Conservation (phyloP, 2,113 vertebrate species). For the Galemys pyrenaicus region DNA sequence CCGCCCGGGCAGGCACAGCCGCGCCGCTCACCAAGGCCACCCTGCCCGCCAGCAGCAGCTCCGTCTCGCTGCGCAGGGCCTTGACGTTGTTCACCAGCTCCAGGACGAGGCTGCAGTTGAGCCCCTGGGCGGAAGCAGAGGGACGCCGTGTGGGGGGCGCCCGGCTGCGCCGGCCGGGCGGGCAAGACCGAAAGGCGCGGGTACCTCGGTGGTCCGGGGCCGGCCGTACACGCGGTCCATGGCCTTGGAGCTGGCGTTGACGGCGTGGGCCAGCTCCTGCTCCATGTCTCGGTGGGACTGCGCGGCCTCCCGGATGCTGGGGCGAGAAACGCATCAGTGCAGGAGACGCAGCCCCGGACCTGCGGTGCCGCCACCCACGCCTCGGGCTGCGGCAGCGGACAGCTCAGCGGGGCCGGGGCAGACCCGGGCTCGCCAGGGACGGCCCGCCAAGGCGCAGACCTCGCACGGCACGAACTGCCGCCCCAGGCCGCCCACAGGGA, state of each 20-base stretch:
- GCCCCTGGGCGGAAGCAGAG: constrained; percentile 84
- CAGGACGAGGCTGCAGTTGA: constrained; percentile 91
- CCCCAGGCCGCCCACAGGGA: no score
- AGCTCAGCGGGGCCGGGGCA: no score
- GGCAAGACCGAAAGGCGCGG: not conserved
- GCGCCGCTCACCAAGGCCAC: constrained; percentile 92
- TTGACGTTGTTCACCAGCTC: constrained; percentile 95
- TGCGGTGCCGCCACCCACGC: no score
- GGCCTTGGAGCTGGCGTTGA: constrained; percentile 97
- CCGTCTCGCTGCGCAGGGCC: constrained; percentile 95
- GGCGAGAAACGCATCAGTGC: not conserved
- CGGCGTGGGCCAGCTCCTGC: constrained; percentile 97
- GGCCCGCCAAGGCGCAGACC: no score
- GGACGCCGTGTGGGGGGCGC: not conserved
- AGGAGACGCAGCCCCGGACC: not conserved
- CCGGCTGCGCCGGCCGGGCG: not conserved
- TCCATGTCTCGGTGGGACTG: constrained; percentile 94
- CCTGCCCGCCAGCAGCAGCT: constrained; percentile 93
- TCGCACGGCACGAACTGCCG: no score
- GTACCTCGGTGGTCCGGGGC: constrained; percentile 91
- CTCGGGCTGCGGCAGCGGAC: no score
- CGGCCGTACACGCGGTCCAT: constrained; percentile 96
- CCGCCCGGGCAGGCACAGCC: not conserved
- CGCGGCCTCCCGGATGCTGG: constrained; percentile 95
- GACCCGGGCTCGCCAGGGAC: no score